Evolutionary conservation across 92 coral and sea anemone species (phyloP), one percentile per base, ranked within the genome.

Genomic region (Pocillopora meandrina): DNA sequence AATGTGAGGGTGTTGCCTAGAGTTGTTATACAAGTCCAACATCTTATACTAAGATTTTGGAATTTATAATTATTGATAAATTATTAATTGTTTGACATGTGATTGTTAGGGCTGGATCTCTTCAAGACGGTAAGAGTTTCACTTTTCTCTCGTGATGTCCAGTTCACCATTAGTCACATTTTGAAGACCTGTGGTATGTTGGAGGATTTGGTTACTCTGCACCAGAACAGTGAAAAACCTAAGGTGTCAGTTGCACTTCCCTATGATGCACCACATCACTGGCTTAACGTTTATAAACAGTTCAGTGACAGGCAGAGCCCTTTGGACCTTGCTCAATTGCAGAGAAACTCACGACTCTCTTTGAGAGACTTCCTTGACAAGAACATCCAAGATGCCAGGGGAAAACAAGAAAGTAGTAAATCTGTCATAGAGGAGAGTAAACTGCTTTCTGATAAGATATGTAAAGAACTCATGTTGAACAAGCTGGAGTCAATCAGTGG

Each of bases 161-260:
- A 75, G 64, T 93, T 91, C 78, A 93, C 94, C 20, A 87, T 95
- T 64, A 86, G 92, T 52, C 93, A 95, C 57, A 93, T 95, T 62
- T 88, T 95, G 42, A 95, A 91, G 74, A 91, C 97, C 20, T 93
- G 95, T 91, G 98, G 98, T 59, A 89, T 95, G 96, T 75, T 91
- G 71, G 96, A 91, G 17, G 93, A 93, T 61, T 78, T 93, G 17
- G 93, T 86, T 6, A 72, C 87, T 10, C 72, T 90, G 8, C 89
- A 86, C 16, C 84, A 90, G 80, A 82, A 88, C 16, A 75, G 16
- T 17, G 72, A 65, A 49, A 72, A 82, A n/a, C 74, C 84, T 0
- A 85, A 79, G 15, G 86, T 88, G 33, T 88, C 86, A 18, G 78
- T 86, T 17, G 80, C 87, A 64, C 61, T 69, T 18, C 95, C 95